Conservation (phyloP, 2,888 invertebrate species). For the Omphaloscelis lunosa region DNA sequence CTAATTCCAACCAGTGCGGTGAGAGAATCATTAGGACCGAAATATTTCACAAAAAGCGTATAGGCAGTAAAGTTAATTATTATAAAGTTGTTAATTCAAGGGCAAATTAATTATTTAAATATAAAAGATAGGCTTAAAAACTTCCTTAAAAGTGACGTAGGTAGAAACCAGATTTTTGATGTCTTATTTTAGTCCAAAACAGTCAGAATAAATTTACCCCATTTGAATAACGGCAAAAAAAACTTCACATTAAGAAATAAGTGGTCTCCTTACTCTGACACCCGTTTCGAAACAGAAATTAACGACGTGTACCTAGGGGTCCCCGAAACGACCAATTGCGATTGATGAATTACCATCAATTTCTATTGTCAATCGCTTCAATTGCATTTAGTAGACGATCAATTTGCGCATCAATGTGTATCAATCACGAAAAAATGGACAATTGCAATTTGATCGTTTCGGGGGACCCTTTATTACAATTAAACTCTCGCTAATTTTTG, state of each 20-base stretch:
- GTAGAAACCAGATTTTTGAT: neutral
- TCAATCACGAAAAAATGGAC: too few species aligned
- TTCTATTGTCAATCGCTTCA: too few species aligned
- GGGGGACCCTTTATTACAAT: too few species aligned
- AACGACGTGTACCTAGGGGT: too few species aligned
- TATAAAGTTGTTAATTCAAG: slow-evolving; percentile 9
- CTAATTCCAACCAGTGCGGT: neutral
- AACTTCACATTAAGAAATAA: too few species aligned
- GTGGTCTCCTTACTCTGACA: too few species aligned
- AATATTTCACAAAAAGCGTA: neutral
- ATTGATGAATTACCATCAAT: too few species aligned
- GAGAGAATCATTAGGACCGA: neutral
- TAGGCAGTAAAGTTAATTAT: neutral
- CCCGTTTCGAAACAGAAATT: too few species aligned
- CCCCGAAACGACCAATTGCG: too few species aligned
- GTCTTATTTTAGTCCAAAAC: neutral
- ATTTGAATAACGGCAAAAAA: neutral
- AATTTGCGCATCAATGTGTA: neutral
- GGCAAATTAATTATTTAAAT: neutral
- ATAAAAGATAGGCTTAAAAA: neutral
- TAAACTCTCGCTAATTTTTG: neutral
- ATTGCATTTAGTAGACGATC: neutral
- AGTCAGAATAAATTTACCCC: neutral
- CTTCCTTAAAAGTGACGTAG: neutral
- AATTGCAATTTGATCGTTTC: too few species aligned